These are phyloP conservation scores for Trichonephila inaurata DNA, from an alignment of 1,140 invertebrate genomes.

Conservation along the genomic window DNA sequence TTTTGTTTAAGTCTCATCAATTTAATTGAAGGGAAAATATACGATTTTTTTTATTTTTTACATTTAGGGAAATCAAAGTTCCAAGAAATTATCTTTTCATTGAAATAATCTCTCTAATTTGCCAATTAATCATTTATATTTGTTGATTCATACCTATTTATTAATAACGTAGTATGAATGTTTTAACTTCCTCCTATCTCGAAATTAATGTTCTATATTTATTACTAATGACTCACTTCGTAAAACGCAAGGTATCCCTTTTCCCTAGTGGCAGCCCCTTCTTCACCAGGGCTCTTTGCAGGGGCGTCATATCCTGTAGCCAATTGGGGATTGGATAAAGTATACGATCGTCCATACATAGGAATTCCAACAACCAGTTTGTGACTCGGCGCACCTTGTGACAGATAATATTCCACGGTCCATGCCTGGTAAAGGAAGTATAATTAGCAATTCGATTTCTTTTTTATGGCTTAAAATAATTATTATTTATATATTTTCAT, in stretches of 20 bases:
- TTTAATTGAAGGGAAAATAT: too few relatives aligned
- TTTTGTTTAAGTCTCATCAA: too few relatives aligned
- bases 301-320: slow-evolving; percentile 89
- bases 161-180: too few relatives aligned
- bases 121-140: neutral
- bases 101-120: neutral
- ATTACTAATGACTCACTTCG: slow-evolving; percentile 82
- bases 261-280: slow-evolving; percentile 94
- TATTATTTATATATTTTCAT: too few relatives aligned
- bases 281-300: slow-evolving; percentile 92
- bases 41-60: too few relatives aligned
- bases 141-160: too few relatives aligned
- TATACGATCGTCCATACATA: slow-evolving; percentile 95
- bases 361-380: slow-evolving; percentile 96
- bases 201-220: too few relatives aligned
- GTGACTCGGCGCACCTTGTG: slow-evolving; percentile 88
- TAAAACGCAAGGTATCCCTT: slow-evolving; percentile 96
- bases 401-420: slow-evolving; percentile 92
- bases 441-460: too few relatives aligned
- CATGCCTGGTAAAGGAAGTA: slow-evolving; percentile 84
- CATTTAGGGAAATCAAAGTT: too few relatives aligned
- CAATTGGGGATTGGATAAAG: slow-evolving; percentile 87
- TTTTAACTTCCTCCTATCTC: too few relatives aligned
- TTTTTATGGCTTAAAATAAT: too few relatives aligned
- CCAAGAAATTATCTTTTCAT: too few relatives aligned